Conservation (phyloP, 1,140 invertebrate genomes). For the Bombus fervidus region DNA sequence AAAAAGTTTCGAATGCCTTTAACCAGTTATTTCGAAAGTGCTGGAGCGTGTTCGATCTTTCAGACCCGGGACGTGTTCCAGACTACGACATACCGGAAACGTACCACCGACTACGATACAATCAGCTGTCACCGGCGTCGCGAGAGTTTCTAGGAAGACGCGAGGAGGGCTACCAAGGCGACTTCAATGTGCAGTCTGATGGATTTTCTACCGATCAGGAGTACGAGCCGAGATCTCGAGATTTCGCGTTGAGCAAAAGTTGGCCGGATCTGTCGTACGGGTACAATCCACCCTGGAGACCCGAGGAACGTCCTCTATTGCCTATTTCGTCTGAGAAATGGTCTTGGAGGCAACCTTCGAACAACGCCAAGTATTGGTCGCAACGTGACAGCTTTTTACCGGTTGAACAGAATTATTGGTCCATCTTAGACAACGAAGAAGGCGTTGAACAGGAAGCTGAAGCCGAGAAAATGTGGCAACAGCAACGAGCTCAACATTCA, state of each 20-base stretch:
- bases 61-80: conserved; percentile 1
- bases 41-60: not conserved
- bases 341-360: conserved; percentile 61
- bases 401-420: conserved; percentile 66
- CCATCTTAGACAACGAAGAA: conserved; percentile 46
- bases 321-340: conserved; percentile 53
- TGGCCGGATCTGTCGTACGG: conserved; percentile 46
- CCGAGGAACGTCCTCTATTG: conserved; percentile 25
- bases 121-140: not conserved
- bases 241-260: conserved; percentile 54
- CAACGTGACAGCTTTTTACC: conserved; percentile 59
- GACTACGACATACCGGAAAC: conserved; percentile 30
- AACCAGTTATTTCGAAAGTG: not conserved
- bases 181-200: conserved; percentile 34
- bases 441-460: conserved; percentile 19
- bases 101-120: conserved; percentile 30
- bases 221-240: conserved; percentile 45
- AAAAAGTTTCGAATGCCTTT: not conserved
- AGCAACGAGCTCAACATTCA: not conserved
- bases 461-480: conserved; percentile 9
- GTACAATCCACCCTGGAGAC: conserved; percentile 41
- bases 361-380: conserved; percentile 61
- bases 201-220: conserved; percentile 45
- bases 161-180: conserved; percentile 37
- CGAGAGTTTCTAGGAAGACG: conserved; percentile 18